Conservation (phyloP, 2,113 vertebrate species). For the Colistium nudipinnis region DNA sequence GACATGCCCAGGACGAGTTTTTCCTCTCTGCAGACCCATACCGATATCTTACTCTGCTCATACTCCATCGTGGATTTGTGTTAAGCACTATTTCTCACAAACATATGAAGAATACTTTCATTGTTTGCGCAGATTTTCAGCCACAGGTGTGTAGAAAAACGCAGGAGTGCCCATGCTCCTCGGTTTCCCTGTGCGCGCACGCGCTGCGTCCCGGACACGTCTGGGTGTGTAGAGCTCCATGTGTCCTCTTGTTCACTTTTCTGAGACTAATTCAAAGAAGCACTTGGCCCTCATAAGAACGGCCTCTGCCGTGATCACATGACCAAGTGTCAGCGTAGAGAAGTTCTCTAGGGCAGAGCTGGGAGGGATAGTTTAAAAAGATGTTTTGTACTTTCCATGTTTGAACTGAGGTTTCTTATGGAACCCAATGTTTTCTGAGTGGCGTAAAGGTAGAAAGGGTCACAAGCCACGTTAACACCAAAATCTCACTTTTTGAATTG, state of each 20-base stretch:
- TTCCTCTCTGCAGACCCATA: slow-evolving; percentile 95
- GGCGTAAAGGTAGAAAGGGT: too few species aligned
- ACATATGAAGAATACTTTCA: background rate
- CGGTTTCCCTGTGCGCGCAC: background rate
- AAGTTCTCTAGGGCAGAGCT: background rate
- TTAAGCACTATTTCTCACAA: background rate
- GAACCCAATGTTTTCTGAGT: too few species aligned
- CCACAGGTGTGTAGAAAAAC: background rate
- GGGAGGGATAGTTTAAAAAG: too few species aligned
- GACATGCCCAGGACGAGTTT: slow-evolving; percentile 91
- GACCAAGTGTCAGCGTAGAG: slow-evolving; percentile 21
- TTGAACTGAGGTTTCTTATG: too few species aligned
- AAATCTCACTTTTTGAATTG: too few species aligned
- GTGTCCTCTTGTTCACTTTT: slow-evolving; percentile 22
- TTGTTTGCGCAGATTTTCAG: slow-evolving; percentile 6
- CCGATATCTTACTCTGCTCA: slow-evolving; percentile 87
- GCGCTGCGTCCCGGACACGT: slow-evolving; percentile 15
- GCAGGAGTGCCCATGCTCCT: background rate
- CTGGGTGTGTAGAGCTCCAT: slow-evolving; percentile 6
- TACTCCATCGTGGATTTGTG: slow-evolving; percentile 79
- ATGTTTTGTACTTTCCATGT: too few species aligned
- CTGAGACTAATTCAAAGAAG: slow-evolving; percentile 13
- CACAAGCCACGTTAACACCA: too few species aligned
- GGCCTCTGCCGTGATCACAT: slow-evolving; percentile 61
- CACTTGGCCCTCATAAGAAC: slow-evolving; percentile 18